Base-by-base conservation (phyloP, 2,113 vertebrate genomes). In the Genyomyrus donnyi region DNA sequence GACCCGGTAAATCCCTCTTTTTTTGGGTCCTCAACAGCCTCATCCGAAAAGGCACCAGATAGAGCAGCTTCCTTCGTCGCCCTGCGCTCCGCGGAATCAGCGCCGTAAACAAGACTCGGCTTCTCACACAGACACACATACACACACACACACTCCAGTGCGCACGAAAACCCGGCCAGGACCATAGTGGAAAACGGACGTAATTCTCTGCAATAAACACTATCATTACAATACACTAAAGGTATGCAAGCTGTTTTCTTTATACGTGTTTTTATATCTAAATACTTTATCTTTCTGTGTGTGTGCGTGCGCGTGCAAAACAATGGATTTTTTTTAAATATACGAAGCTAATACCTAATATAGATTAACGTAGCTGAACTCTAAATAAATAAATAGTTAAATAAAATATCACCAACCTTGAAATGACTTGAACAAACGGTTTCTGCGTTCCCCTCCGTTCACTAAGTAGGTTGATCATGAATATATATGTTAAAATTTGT, bases 31-130 rank as follows among this genome's bases (percentile, higher is more conserved):
- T 90, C 56, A 3, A 10, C 52, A 90, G 66, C 42, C 50, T 80
- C 24, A 56, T 52, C 13, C n/a, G 48, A 92, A 46, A 48, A 74
- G 89, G 90, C 62, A 90, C 91, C 91, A 74, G 91, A 91, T 90
- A 58, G 56, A 90, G 58, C 92, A 91, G 89, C 92, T 90, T 93
- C 89, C 19, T 91, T 91, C 93, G 91, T 91, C 92, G 91, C 90
- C 94, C 91, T 93, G 91, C 91, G 91, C 91, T 94, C 93, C 88
- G 93, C 93, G 93, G 95, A 95, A 94, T 95, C 94, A 94, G 92
- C 94, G 95, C 95, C 95, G 95, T 96, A 96, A 96, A 96, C 95
- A 96, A 96, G 93, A 95, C 94, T 95, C 93, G 91, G 95, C 94
- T 94, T 91, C 93, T 93, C 94, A 92, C 94, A 50, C 91, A 85